Percentiles rank a stretch among this genome's conserved stretches.
phyloP scores from a whole-genome alignment of 2,113 vertebrate species.

The Hemibagrus wyckioides region DNA sequence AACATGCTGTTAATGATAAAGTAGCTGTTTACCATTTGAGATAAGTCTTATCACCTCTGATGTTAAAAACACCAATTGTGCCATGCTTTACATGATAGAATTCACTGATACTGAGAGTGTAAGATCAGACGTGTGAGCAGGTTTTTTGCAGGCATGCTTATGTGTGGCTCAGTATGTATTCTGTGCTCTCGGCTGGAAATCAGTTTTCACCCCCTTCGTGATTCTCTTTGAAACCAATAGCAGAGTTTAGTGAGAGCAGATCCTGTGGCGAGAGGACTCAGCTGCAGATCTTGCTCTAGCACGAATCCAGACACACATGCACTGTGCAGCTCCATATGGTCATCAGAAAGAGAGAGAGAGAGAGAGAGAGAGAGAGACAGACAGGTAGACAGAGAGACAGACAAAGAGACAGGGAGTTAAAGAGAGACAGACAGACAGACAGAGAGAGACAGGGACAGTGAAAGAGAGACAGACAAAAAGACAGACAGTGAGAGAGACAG shows the following conservation, averaged over 20 bases:
- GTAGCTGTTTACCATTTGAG: too few species aligned
- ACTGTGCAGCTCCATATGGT: conserved; percentile 14
- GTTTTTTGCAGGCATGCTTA: not conserved
- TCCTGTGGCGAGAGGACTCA: conserved; percentile 26
- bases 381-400: not conserved
- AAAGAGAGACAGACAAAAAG: not conserved
- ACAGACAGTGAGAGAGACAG: not conserved
- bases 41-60: not conserved
- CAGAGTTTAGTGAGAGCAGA: conserved; percentile 24
- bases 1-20: not conserved
- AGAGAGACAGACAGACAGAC: not conserved
- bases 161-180: conserved; percentile 1
- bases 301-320: not conserved
- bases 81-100: not conserved
- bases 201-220: not conserved
- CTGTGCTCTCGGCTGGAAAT: conserved; percentile 27
- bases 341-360: not conserved
- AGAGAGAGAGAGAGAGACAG: not conserved
- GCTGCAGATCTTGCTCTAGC: conserved; percentile 16
- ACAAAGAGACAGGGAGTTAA: not conserved
- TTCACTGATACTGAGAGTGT: not conserved
- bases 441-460: not conserved
- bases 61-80: not conserved
- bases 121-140: not conserved
- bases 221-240: conserved; percentile 30